These are phyloP conservation scores for Eurystomus glaucurus DNA, from an alignment of 2,797 vertebrate genomes.

Conservation along the genomic window DNA sequence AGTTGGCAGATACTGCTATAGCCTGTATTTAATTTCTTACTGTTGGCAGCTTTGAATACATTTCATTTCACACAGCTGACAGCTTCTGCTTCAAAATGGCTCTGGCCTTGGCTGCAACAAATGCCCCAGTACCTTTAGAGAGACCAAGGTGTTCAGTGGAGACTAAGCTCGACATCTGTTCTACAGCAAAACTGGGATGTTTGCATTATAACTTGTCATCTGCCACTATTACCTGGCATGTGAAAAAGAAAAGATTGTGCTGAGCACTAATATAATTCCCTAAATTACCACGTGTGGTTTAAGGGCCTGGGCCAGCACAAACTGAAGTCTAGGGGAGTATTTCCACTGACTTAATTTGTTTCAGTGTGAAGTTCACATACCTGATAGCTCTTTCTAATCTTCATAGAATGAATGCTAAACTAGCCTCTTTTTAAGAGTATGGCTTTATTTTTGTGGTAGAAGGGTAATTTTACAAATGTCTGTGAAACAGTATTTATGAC, in stretches of 20 bases:
- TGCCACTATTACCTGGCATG: background rate
- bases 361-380: background rate
- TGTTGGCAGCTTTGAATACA: constrained; percentile 5
- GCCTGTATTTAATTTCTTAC: constrained; percentile 56
- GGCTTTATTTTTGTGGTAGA: background rate
- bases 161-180: constrained; percentile 58
- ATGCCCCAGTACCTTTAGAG: constrained; percentile 28
- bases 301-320: background rate
- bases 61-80: constrained; percentile 59
- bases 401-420: background rate
- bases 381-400: background rate
- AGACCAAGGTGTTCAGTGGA: constrained; percentile 30
- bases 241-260: background rate
- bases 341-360: background rate
- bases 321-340: background rate
- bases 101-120: constrained; percentile 31
- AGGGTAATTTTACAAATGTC: background rate
- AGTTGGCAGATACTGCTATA: background rate
- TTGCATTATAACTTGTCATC: constrained; percentile 28
- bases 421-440: background rate
- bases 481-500: background rate
- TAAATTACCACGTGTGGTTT: background rate
- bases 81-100: constrained; percentile 37
- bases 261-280: background rate
- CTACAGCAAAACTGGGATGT: background rate